A percentile compares a stretch with the other conserved stretches of the same genome.
Conservation (phyloP, 2,888 invertebrate genomes). For the Eubasilissa splendida region DNA sequence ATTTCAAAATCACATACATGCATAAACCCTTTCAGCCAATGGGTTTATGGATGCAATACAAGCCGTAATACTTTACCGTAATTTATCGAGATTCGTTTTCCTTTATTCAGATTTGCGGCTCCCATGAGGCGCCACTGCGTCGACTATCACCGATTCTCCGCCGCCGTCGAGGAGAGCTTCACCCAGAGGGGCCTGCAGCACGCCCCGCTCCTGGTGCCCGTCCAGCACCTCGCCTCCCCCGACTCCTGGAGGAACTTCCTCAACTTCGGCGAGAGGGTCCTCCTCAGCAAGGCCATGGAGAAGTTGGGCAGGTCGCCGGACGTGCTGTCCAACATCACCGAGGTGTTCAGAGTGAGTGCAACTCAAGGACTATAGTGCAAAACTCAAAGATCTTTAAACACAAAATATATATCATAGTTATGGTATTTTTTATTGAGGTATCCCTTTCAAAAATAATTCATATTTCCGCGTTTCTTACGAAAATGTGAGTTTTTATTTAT, state of each 20-base stretch:
- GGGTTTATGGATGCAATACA: too few relatives aligned
- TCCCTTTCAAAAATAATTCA: too few relatives aligned
- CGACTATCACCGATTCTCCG: conserved; percentile 80
- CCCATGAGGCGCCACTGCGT: conserved; percentile 74
- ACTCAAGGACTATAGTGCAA: too few relatives aligned
- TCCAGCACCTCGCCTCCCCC: conserved; percentile 79
- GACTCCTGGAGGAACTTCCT: conserved; percentile 78
- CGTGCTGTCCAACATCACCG: conserved; percentile 78
- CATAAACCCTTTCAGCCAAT: too few relatives aligned
- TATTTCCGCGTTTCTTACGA: too few relatives aligned
- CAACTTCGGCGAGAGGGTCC: conserved; percentile 81
- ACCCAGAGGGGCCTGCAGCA: conserved; percentile 77
- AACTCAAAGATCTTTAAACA: too few relatives aligned
- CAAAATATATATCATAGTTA: too few relatives aligned
- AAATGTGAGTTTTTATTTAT: too few relatives aligned
- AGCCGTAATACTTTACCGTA: too few relatives aligned
- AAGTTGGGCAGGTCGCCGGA: conserved; percentile 79
- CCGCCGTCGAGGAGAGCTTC: conserved; percentile 80
- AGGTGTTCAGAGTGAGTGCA: conserved; percentile 75
- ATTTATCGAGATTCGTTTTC: neutral
- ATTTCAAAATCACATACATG: too few relatives aligned
- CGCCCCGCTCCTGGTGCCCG: conserved; percentile 78
- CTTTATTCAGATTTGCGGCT: conserved; percentile 74
- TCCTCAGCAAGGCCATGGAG: conserved; percentile 77
- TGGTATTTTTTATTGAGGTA: too few relatives aligned